Evolutionary conservation across 2,113 vertebrate species (phyloP).

Genomic region (Phaetusa simplex): DNA sequence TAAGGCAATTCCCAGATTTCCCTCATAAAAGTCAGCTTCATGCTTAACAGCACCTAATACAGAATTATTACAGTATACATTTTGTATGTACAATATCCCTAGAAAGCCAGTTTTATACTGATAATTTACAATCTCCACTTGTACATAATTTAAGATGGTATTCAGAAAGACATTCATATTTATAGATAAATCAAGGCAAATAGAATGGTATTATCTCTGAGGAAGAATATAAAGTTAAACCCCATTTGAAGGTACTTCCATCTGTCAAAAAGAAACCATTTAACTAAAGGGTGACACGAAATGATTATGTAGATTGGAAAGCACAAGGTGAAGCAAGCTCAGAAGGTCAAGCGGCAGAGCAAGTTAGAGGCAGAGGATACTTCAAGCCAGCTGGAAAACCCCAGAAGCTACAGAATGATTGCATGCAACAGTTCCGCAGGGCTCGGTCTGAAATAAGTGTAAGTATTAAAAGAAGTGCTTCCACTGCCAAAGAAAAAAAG

Average conservation of each 20-base stretch:
- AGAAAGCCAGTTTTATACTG: neutral
- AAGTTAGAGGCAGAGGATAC: neutral
- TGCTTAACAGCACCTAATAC: neutral
- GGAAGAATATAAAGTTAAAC: constrained; percentile 41
- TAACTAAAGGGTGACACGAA: neutral
- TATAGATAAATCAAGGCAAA: constrained; percentile 45
- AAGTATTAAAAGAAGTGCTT: neutral
- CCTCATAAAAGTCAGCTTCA: neutral
- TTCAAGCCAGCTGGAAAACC: constrained; percentile 2
- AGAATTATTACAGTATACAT: neutral
- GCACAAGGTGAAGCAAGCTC: constrained; percentile 31
- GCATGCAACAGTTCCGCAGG: neutral
- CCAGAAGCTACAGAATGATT: neutral
- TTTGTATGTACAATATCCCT: neutral
- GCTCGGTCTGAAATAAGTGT: neutral
- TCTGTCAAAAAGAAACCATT: constrained; percentile 51
- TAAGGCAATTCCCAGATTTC: neutral
- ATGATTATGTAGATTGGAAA: constrained; percentile 45
- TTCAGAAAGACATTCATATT: constrained; percentile 43
- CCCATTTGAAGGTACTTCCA: constrained; percentile 6
- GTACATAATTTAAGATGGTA: constrained; percentile 33
- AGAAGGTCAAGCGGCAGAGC: constrained; percentile 3
- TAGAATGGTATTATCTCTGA: neutral
- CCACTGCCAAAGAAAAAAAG: neutral
- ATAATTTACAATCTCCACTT: neutral